Percentiles rank a stretch among this genome's conserved stretches.
Conservation (phyloP, 2,888 invertebrate species). For the Cephus runcator region DNA sequence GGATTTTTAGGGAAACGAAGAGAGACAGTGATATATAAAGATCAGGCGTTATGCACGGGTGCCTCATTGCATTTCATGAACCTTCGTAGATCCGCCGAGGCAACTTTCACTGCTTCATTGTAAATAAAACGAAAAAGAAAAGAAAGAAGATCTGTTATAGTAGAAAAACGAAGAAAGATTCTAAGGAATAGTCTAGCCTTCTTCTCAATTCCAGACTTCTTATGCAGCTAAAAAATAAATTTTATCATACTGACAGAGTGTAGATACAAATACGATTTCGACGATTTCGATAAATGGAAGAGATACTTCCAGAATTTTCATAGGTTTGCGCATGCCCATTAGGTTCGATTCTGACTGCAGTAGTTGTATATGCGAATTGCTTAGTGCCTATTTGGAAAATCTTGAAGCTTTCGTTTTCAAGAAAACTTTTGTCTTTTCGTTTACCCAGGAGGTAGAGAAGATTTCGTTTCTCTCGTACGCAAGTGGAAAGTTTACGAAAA, state of each 20-base stretch:
- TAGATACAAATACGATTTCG: background rate
- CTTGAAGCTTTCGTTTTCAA: background rate
- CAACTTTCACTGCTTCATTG: background rate
- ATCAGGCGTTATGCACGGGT: background rate
- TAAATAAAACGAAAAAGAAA: background rate
- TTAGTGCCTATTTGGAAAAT: too few relatives aligned
- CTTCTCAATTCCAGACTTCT: background rate
- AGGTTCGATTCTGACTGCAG: background rate
- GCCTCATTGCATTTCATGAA: background rate
- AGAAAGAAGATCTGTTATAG: background rate
- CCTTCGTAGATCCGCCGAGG: background rate
- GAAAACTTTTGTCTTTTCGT: background rate
- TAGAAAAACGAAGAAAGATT: background rate
- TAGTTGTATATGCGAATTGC: too few relatives aligned
- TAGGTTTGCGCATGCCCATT: background rate
- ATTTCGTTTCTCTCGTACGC: background rate
- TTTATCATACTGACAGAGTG: background rate
- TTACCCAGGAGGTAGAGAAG: background rate
- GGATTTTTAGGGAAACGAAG: background rate
- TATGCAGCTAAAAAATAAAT: background rate
- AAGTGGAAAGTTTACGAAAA: background rate
- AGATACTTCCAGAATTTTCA: background rate
- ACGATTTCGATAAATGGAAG: background rate
- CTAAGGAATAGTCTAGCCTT: background rate
- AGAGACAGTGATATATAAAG: background rate